These are phyloP conservation scores for Cygnus atratus DNA, from an alignment of 2,113 vertebrate species.

Conservation along the genomic window DNA sequence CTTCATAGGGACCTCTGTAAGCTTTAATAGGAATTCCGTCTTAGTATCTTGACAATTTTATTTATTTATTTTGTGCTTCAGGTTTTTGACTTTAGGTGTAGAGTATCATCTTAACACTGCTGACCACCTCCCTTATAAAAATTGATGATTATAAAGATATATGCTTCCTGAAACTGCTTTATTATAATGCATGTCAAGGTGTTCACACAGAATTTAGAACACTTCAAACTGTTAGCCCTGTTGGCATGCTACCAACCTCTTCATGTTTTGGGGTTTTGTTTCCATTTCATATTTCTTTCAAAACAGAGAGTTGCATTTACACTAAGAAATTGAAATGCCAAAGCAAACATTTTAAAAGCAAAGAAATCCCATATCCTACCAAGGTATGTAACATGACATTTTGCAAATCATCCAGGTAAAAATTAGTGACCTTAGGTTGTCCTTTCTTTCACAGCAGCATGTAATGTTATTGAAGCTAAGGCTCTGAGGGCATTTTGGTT, in stretches of 20 bases:
- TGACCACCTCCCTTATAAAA: not conserved
- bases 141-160: not conserved
- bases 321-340: not conserved
- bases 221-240: not conserved
- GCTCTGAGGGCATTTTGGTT: constrained; percentile 27
- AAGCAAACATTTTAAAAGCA: not conserved
- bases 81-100: not conserved
- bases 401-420: not conserved
- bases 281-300: not conserved
- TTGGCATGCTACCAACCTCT: not conserved
- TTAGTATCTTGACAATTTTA: not conserved
- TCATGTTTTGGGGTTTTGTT: not conserved
- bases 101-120: not conserved
- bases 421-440: not conserved
- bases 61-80: not conserved
- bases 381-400: not conserved
- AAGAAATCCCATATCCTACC: not conserved
- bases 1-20: not conserved
- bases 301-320: not conserved
- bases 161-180: not conserved
- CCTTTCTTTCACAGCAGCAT: not conserved
- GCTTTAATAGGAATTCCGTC: not conserved
- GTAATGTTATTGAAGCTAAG: not conserved
- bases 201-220: not conserved
- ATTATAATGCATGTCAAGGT: not conserved